Evolutionary conservation across 2,888 invertebrate species (phyloP).

Genomic region (Ennomos quercinarius): DNA sequence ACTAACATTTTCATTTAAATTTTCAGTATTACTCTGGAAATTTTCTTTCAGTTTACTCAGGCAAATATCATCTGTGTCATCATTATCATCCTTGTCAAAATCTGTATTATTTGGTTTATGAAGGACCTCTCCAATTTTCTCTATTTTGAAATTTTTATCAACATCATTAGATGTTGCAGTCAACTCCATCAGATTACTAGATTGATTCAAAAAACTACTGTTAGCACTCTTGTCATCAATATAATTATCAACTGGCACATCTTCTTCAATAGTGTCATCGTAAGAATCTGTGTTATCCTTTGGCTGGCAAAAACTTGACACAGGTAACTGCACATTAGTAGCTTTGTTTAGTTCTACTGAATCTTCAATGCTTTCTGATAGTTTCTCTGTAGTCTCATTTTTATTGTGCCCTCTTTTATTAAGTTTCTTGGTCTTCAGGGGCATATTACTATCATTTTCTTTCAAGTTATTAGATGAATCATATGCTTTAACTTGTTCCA

Average conservation of each 20-base stretch:
- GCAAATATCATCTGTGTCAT: slow-evolving; percentile 59
- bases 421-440: slow-evolving; percentile 2
- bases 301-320: not conserved
- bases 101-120: slow-evolving; percentile 8
- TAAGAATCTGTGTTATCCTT: not conserved
- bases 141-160: not conserved
- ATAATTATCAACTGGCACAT: not conserved
- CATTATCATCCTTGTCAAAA: slow-evolving; percentile 42
- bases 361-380: not conserved
- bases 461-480: slow-evolving; percentile 6
- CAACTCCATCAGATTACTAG: not conserved
- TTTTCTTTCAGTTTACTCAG: slow-evolving; percentile 60
- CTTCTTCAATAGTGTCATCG: not conserved
- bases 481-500: slow-evolving; percentile 5
- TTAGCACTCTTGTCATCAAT: not conserved
- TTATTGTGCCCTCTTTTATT: slow-evolving; percentile 13
- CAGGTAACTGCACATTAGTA: not conserved
- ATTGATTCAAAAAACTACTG: not conserved
- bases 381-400: not conserved
- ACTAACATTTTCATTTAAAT: slow-evolving; percentile 1
- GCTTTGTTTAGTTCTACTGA: slow-evolving; percentile 1
- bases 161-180: not conserved
- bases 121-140: not conserved
- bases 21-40: slow-evolving; percentile 9
- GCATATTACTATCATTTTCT: slow-evolving; percentile 4